Evolutionary conservation across 2,888 invertebrate species (phyloP), one percentile per base, ranked within the genome.

Genomic region (Crocallis elinguaria): DNA sequence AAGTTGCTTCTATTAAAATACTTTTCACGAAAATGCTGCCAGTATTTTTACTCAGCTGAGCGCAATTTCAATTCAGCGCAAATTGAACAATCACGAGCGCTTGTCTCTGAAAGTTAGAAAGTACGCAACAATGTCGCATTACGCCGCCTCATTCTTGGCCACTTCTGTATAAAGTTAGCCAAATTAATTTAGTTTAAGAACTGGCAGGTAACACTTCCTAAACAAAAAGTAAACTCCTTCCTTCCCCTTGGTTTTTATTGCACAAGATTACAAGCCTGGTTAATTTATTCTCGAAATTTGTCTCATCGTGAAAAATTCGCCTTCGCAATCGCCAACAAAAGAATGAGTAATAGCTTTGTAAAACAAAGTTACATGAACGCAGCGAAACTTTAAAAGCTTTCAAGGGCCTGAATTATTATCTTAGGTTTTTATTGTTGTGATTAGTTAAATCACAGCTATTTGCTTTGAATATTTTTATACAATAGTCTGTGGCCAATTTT

Each of bases 221-320:
- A 71, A 67, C 64, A 71, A 70, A 66, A 64, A 60, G 65, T 63
- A 68, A 69, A 67, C 68, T 71, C 66, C 64, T 66, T 64, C 68
- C 66, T 62, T 61, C 56, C 60, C 55, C 54, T 29, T 42, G 46
- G 62, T 58, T 62, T 62, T 88, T 87, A 86, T 84, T 86, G 79
- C 80, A 77, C 77, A 73, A 87, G 86, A 89, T 90, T 88, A 87
- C 81, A 85, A 82, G 82, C 80, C 69, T 77, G 83, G 79, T 87
- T 88, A 89, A 89, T 89, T 90, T 90, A 89, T 89, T 84, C 87
- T 77, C 83, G 64, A 87, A 90, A 90, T 89, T 89, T 89, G 89
- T 90, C 88, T 86, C 88, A 83, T 85, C 86, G 76, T 84, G 88
- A 88, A 90, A 90, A 89, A 87, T 88, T 86, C 79, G 69, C 79